Evolutionary conservation across 2,888 invertebrate genomes (phyloP).

Genomic region (Tiphia femorata): DNA sequence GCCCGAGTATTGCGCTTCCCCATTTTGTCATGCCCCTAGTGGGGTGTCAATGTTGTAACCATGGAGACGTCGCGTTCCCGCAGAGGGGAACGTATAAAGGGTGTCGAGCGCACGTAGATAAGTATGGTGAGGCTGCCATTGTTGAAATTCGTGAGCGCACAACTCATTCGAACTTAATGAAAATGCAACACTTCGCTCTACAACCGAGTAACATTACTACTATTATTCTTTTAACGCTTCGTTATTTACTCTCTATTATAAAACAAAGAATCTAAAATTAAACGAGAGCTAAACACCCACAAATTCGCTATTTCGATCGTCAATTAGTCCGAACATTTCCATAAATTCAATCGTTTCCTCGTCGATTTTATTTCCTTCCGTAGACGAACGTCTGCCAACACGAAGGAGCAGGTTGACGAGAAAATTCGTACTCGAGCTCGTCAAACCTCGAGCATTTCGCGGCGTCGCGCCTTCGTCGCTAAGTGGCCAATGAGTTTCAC

Average conservation of each 20-base stretch:
- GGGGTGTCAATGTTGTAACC: conserved; percentile 68
- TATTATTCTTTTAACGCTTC: no score
- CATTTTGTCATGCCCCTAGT: conserved; percentile 67
- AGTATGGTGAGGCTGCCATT: conserved; percentile 56
- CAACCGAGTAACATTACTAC: no score
- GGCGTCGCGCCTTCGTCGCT: conserved; percentile 41
- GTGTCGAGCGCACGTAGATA: conserved; percentile 55
- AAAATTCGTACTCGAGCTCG: conserved; percentile 51
- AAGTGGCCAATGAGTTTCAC: conserved; percentile 62
- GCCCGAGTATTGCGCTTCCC: conserved; percentile 59
- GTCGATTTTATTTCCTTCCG: no score
- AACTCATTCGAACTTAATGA: conserved; percentile 41
- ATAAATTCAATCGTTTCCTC: no score
- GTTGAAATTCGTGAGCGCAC: conserved; percentile 47
- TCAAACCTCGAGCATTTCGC: conserved; percentile 46
- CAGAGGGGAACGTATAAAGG: conserved; percentile 60
- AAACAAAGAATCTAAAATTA: no score
- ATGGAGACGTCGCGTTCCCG: conserved; percentile 66
- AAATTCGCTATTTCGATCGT: no score
- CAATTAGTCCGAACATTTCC: no score
- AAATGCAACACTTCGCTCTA: conserved; percentile 28
- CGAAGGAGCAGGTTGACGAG: conserved; percentile 46
- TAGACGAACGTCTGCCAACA: no score
- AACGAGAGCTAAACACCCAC: no score
- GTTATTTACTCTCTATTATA: no score